Base-by-base conservation (phyloP, 2,113 vertebrate species). In the Anser brachyrhynchus region DNA sequence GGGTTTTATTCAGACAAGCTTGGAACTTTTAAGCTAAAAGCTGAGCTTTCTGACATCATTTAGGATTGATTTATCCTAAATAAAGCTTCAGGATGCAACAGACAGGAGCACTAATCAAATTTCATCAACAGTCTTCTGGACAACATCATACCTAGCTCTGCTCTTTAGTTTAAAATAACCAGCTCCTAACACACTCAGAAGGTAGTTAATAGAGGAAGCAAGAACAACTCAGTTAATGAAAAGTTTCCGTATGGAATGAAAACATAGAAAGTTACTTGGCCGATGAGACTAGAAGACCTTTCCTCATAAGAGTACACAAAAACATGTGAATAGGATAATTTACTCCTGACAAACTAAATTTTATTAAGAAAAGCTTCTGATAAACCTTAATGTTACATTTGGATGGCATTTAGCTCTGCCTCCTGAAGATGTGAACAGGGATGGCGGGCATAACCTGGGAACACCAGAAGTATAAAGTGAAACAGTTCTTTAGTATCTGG, bases 101-200 rank as follows among this genome's bases (percentile, higher is more conserved):
- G 90, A 94, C 76, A 94, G 88, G 17, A 95, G 89, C 51, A 3
- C 88, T 78, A 25, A 87, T 35, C 12, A 87, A 76, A 96, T 78
- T 69, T 84, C 65, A 64, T 55, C 44, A 87, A 25, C 4, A 41
- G 28, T 22, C 25, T 87, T 94, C 62, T 58, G 23, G 16, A 10
- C 46, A 84, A 65, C 12, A 33, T 35, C 74, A 69, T 67, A 41
- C 13, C 33, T 67, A 23, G 39, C 66, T 83, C 11, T 77, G 51
- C 23, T 71, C 46, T 46, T 11, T 76, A 20, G 79, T 76, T 71
- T 51, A 35, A 93, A 88, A 67, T 35, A 88, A 61, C 10, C 64
- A 75, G 20, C 5, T 59, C 12, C 33, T 49, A 88, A 26, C 12
- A 46, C 51, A 64, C 20, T 75, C 26, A 43, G 35, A 59, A 55